A percentile compares a stretch with the other conserved stretches of the same genome.
These are phyloP conservation scores for Macaca fascicularis DNA, from an alignment of 2,113 vertebrate genomes.

Conservation along the genomic window T2T-MFA8v1.1 NC_088388.1:103518501-103519000, in stretches of 20 bases:
- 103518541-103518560: neutral
- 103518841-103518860: neutral
- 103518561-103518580: neutral
- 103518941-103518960: neutral
- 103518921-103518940: neutral
- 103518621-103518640: neutral
- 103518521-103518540: neutral
- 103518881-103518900: neutral
- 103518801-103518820: neutral
- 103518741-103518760: neutral
- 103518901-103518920: neutral
- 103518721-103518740: neutral
- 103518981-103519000: neutral
- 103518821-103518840: neutral
- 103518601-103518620: neutral
- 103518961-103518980: neutral
- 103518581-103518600: neutral
- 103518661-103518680: neutral
- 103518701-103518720: neutral
- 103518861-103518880: neutral
- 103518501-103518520: neutral
- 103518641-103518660: neutral
- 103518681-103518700: neutral
- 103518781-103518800: neutral
- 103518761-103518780: neutral